Percentiles rank a stretch among this genome's conserved stretches.
Evolutionary conservation across 2,888 invertebrate genomes (phyloP).

Genomic region (Chymomyza fuscimana): DNA sequence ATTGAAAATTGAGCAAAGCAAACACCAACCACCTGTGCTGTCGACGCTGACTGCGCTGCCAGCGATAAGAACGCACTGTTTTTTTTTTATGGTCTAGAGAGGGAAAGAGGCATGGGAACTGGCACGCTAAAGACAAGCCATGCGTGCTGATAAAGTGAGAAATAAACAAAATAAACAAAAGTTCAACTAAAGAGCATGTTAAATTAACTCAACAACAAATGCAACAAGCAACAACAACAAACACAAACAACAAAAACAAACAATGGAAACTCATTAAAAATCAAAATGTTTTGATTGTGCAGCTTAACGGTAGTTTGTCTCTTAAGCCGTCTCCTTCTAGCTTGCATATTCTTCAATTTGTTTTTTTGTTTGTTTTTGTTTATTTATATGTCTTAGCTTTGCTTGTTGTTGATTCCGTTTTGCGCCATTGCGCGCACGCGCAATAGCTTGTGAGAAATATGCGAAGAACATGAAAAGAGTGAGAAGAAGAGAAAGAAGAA

Average conservation of each 20-base stretch:
- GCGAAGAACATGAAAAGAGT: background rate
- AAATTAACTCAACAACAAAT: constrained; percentile 56
- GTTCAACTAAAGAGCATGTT: constrained; percentile 48
- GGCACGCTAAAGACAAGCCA: constrained; percentile 20
- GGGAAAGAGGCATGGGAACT: background rate
- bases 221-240: constrained; percentile 32
- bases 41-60: constrained; percentile 5
- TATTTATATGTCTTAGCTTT: constrained; percentile 6
- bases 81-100: too few species aligned
- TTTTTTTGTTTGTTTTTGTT: constrained; percentile 5
- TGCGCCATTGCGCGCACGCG: constrained; percentile 35
- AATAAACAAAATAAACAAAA: constrained; percentile 19
- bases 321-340: constrained; percentile 18
- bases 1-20: constrained; percentile 32
- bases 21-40: constrained; percentile 32
- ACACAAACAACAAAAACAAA: constrained; percentile 45
- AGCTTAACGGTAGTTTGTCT: constrained; percentile 60
- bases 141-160: constrained; percentile 39
- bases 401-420: constrained; percentile 10
- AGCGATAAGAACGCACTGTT: constrained; percentile 35
- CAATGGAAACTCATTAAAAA: constrained; percentile 60
- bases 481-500: background rate
- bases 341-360: background rate
- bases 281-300: constrained; percentile 30
- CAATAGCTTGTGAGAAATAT: constrained; percentile 35